Conservation (phyloP, 2,888 invertebrate genomes). For the Notodonta ziczac region DNA sequence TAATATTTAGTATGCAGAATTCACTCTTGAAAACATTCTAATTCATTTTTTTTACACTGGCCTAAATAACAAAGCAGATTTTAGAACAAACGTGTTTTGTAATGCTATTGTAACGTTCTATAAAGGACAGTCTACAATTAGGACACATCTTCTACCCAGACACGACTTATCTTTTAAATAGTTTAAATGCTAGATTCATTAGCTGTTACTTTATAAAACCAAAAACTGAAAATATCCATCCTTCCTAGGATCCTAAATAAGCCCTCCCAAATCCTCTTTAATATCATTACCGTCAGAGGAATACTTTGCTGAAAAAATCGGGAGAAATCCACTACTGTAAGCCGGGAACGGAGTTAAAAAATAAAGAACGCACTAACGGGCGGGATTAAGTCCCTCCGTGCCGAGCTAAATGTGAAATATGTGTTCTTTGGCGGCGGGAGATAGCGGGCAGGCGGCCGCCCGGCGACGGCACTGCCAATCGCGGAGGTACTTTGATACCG, state of each 20-base stretch:
- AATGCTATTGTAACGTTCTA: too few species aligned
- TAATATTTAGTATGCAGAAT: too few species aligned
- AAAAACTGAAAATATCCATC: background rate
- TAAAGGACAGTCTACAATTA: too few species aligned
- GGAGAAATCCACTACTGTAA: slow-evolving; percentile 1
- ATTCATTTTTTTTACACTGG: too few species aligned
- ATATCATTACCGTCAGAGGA: slow-evolving; percentile 1
- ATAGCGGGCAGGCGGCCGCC: slow-evolving; percentile 19
- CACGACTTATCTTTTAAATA: too few species aligned
- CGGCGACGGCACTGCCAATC: slow-evolving; percentile 21
- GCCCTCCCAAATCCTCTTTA: background rate
- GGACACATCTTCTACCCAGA: too few species aligned
- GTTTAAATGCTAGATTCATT: background rate
- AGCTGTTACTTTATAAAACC: background rate
- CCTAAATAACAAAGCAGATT: too few species aligned
- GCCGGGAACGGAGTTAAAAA: slow-evolving; percentile 4
- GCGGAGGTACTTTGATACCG: slow-evolving; percentile 17
- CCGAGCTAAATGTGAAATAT: slow-evolving; percentile 39
- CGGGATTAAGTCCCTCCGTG: slow-evolving; percentile 28
- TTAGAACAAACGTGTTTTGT: too few species aligned
- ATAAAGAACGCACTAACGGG: slow-evolving; percentile 15
- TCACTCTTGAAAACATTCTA: too few species aligned
- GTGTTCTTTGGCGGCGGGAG: slow-evolving; percentile 22
- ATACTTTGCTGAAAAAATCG: background rate
- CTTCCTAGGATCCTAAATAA: background rate